phyloP scores from a whole-genome alignment of 2,888 invertebrate genomes.

The Idaea aversata region DNA sequence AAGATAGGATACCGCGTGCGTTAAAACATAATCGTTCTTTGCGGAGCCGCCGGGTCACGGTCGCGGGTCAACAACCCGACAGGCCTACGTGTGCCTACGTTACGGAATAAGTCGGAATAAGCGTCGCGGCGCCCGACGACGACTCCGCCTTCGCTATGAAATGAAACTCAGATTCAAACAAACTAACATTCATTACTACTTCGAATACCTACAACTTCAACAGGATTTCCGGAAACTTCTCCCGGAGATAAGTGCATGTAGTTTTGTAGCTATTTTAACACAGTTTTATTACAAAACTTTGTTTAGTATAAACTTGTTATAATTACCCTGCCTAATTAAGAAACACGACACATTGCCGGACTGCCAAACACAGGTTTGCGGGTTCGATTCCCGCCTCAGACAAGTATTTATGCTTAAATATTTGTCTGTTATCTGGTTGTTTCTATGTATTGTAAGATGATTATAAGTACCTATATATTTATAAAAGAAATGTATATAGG shows the following conservation, averaged over 20 bases:
- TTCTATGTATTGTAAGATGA: too few relatives aligned
- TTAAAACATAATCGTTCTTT: background rate
- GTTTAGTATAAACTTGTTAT: too few relatives aligned
- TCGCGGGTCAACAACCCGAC: slow-evolving; percentile 63
- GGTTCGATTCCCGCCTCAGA: too few relatives aligned
- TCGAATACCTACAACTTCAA: slow-evolving; percentile 26
- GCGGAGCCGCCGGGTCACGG: slow-evolving; percentile 61
- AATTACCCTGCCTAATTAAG: too few relatives aligned
- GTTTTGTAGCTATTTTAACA: background rate
- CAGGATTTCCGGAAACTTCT: slow-evolving; percentile 8
- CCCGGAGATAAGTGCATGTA: background rate
- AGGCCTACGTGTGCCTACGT: slow-evolving; percentile 30
- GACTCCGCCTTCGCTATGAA: slow-evolving; percentile 41
- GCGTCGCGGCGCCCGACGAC: slow-evolving; percentile 48
- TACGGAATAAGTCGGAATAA: slow-evolving; percentile 41
- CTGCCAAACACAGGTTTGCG: too few relatives aligned
- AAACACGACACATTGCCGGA: too few relatives aligned
- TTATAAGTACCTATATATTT: too few relatives aligned
- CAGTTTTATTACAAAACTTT: background rate
- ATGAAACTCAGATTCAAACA: slow-evolving; percentile 29
- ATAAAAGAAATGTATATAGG: too few relatives aligned
- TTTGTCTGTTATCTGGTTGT: too few relatives aligned
- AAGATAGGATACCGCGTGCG: background rate
- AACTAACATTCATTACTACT: slow-evolving; percentile 33
- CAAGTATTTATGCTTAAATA: too few relatives aligned